Evolutionary conservation across 2,797 vertebrate genomes (phyloP).

Genomic region (Acropternis orthonyx): DNA sequence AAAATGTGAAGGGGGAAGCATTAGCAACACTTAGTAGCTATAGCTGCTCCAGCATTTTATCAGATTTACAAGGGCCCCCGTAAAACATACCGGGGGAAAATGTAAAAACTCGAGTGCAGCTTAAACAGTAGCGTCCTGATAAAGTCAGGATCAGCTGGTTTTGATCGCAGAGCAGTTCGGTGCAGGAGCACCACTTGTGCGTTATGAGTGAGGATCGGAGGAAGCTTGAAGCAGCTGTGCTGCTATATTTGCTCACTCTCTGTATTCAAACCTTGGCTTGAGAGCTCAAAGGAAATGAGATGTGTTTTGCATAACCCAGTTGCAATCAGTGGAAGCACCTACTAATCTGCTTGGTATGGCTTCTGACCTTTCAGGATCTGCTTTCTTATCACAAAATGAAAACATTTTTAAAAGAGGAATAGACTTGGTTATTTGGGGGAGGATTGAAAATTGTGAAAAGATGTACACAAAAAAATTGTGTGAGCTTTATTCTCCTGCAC

Average conservation of each 20-base stretch:
- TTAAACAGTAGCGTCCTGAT: constrained; percentile 21
- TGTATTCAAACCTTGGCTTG: constrained; percentile 59
- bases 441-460: not conserved
- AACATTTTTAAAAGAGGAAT: not conserved
- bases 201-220: constrained; percentile 4
- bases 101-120: constrained; percentile 18
- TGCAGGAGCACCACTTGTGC: constrained; percentile 54
- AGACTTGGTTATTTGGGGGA: not conserved
- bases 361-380: constrained; percentile 34
- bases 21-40: not conserved
- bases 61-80: not conserved
- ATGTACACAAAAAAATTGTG: not conserved
- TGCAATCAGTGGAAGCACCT: constrained; percentile 64
- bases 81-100: constrained; percentile 16
- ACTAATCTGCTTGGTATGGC: constrained; percentile 29
- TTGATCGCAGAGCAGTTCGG: not conserved
- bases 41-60: not conserved
- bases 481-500: not conserved
- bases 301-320: constrained; percentile 63
- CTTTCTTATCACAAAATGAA: constrained; percentile 23
- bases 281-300: constrained; percentile 64
- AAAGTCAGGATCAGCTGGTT: constrained; percentile 51
- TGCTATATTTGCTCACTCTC: constrained; percentile 59
- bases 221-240: constrained; percentile 60
- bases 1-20: not conserved